Base-by-base conservation (phyloP, 2,888 invertebrate genomes). In the Pelosia muscerda region DNA sequence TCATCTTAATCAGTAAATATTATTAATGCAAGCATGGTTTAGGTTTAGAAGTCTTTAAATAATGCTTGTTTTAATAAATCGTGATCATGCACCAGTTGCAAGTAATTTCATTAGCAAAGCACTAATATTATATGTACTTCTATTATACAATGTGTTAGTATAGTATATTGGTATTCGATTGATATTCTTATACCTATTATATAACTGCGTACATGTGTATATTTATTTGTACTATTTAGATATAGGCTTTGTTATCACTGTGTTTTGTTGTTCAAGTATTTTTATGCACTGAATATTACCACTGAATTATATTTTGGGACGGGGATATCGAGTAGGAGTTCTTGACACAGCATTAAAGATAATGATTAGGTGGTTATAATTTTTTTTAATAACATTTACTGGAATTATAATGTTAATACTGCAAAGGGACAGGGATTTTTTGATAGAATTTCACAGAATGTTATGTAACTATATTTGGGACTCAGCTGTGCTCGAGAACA, bases 401-500 rank as follows among this genome's bases (percentile, higher is more conserved):
- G 38, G 63, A 68, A 59, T 59, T 66, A 59, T 67, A 38, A 66
- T 60, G 13, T 38, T 59, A 59, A 54, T 65, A 64, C 71, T 61
- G 55, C 67, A 72, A 71, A 60, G 68, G 63, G 72, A 69, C 71
- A 77, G 77, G 62, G 57, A 62, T 74, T 79, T 76, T 73, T 74
- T 53, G 25, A 63, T 68, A 49, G 38, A 72, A 72, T 75, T 31
- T 63, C 65, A 59, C 72, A 74, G 63, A 69, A 74, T 59, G 68
- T 76, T 78, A 10, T 77, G 74, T 76, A 71, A 76, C 74, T 49
- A 23, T 25, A 25, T 54, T 76, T 73, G 68, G 61, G 77, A 72
- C 66, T 75, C 75, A 87, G 90, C 91, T 92, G 92, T 91, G 91
- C 15, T 71, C 89, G 79, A 89, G 92, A 91, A 91, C 87, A 83